phyloP scores from a whole-genome alignment of 1,140 invertebrate genomes.

The Orius insidiosus region DNA sequence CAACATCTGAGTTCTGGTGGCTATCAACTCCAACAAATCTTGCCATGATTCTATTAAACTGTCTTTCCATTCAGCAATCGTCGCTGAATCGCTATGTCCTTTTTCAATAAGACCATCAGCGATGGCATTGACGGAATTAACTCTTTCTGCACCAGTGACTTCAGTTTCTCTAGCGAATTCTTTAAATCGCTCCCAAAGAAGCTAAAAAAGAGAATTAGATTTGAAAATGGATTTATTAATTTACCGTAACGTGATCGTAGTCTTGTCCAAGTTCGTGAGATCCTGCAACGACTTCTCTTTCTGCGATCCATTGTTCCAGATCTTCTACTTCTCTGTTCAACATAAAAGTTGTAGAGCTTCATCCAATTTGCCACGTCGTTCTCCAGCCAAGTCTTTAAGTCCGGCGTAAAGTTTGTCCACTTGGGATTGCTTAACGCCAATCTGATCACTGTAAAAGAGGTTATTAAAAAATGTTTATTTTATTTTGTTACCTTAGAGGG shows the following conservation, averaged over 20 bases:
- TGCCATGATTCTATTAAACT: conserved; percentile 97
- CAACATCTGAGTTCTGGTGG: conserved; percentile 85
- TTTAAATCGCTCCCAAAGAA: conserved; percentile 79
- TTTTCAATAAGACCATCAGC: conserved; percentile 88
- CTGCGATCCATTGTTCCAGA: conserved; percentile 97
- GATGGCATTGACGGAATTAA: conserved; percentile 82
- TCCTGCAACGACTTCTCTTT: conserved; percentile 89
- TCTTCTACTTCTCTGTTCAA: conserved; percentile 95
- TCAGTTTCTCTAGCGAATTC: conserved; percentile 96
- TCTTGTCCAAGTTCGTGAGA: conserved; percentile 97
- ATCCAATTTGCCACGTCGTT: conserved; percentile 83
- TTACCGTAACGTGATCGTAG: conserved; percentile 91
- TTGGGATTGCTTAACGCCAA: conserved; percentile 83
- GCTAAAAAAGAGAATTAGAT: conserved; percentile 32
- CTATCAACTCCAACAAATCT: conserved; percentile 92
- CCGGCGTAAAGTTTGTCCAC: conserved; percentile 98
- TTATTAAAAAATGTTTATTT: not conserved
- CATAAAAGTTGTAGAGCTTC: conserved; percentile 89
- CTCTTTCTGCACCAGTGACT: conserved; percentile 84
- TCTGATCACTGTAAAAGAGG: conserved; percentile 49
- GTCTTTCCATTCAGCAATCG: conserved; percentile 98
- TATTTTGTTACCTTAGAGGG: conserved; percentile 30
- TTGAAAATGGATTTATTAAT: conserved; percentile 14
- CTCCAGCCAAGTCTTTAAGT: conserved; percentile 88
- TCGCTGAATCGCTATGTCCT: conserved; percentile 92